Conservation (phyloP, 2,113 vertebrate genomes). For the Protomyctophum bolini region DNA sequence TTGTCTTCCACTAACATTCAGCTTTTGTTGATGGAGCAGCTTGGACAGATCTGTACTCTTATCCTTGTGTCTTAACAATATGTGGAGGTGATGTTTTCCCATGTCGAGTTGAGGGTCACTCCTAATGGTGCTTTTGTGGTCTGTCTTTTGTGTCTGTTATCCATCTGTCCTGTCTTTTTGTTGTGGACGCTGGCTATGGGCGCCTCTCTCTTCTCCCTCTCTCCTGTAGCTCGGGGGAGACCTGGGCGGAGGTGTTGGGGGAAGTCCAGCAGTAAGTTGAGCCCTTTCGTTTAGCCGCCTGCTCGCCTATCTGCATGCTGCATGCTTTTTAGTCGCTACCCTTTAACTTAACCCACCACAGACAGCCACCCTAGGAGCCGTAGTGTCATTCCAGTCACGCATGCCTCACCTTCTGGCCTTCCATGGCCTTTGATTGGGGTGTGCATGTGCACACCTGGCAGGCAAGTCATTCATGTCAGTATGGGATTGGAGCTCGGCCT, state of each 20-base stretch:
- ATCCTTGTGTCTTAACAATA: conserved; percentile 13
- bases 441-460: too few species aligned
- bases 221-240: conserved; percentile 97
- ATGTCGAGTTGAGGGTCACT: conserved; percentile 32
- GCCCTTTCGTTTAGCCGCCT: conserved; percentile 68
- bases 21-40: neutral
- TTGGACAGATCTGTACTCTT: conserved; percentile 14
- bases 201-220: conserved; percentile 61
- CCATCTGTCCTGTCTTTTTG: conserved; percentile 47
- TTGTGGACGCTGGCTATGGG: conserved; percentile 67
- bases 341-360: conserved; percentile 13
- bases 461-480: neutral
- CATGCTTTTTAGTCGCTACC: conserved; percentile 29
- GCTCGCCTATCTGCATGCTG: conserved; percentile 48
- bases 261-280: conserved; percentile 99
- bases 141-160: conserved; percentile 63
- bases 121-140: conserved; percentile 42
- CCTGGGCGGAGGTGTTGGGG: conserved; percentile 99
- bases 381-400: neutral
- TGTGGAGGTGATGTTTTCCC: conserved; percentile 22
- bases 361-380: neutral
- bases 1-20: neutral
- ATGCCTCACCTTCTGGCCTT: neutral
- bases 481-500: neutral
- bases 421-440: neutral